Evolutionary conservation across 2,113 vertebrate genomes (phyloP).

Genomic region (Apeltes quadracus): DNA sequence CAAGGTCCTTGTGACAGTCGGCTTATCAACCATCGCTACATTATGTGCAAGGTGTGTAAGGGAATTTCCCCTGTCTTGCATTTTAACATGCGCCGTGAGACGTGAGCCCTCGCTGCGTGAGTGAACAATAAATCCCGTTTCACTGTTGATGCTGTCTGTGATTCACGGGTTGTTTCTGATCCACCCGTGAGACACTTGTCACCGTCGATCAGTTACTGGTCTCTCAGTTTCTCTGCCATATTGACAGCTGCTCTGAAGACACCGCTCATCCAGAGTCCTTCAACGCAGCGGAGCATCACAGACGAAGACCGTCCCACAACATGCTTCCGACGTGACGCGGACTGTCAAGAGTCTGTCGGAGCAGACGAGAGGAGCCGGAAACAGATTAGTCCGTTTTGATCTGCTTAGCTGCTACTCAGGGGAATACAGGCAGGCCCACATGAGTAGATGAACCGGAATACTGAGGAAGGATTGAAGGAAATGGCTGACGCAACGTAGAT

Average conservation of each 20-base stretch:
- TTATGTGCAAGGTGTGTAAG: neutral
- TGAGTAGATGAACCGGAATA: slow-evolving; percentile 30
- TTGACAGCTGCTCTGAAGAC: slow-evolving; percentile 62
- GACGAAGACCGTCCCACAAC: slow-evolving; percentile 40
- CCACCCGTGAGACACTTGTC: slow-evolving; percentile 31
- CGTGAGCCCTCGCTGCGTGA: slow-evolving; percentile 14
- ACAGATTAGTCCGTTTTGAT: slow-evolving; percentile 52
- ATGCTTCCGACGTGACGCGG: slow-evolving; percentile 22
- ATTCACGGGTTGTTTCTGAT: slow-evolving; percentile 26
- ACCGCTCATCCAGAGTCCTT: slow-evolving; percentile 41
- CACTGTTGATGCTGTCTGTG: neutral
- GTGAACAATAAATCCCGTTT: slow-evolving; percentile 30
- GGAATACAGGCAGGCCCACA: slow-evolving; percentile 36
- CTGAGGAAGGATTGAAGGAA: slow-evolving; percentile 19
- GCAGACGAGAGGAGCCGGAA: slow-evolving; percentile 45
- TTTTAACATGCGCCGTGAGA: neutral
- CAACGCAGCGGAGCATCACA: slow-evolving; percentile 38
- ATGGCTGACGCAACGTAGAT: neutral
- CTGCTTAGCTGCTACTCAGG: slow-evolving; percentile 44
- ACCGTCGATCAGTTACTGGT: slow-evolving; percentile 46
- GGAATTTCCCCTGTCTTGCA: neutral
- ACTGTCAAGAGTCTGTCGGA: slow-evolving; percentile 39
- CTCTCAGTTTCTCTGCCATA: slow-evolving; percentile 33
- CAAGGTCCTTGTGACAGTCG: neutral
- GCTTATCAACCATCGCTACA: neutral